Evolutionary conservation across 2,797 vertebrate species (phyloP), one percentile per base, ranked within the genome.

Genomic region (Pangasius macronema): DNA sequence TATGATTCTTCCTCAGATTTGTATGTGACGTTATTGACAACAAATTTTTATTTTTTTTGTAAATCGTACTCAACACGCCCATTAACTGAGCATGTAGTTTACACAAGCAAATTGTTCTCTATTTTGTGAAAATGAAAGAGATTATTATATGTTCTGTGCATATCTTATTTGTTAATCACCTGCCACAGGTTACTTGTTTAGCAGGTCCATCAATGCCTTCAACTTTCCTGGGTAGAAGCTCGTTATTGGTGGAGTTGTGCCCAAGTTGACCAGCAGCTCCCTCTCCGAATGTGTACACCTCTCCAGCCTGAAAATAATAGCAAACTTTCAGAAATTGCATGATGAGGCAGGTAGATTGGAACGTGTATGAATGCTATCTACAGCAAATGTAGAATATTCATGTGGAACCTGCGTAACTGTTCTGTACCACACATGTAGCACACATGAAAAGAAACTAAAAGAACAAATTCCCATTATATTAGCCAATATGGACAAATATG

Each of bases 221-320:
- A 42, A 98, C 96, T 89, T 94, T 73, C 84, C 92, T 93, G 88
- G 97, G 97, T 16, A 0, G 83, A 77, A 95, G 53, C 88, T 97
- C 95, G 27, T 96, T 93, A 46, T 0, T 87, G 7, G 93, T 93
- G 67, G 96, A 96, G 91, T 93, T 95, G 93, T 98, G 97, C 86
- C 97, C 97, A 0, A 98, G 97, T 85, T 98, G 97, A 46, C 97
- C 97, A 1, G 92, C 86, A 27, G 90, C 85, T 89, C 97, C 97
- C 24, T 96, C 95, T 92, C 97, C 97, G 91, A 98, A 98, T 42
- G 97, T 98, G 86, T 95, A 97, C 84, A 98, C 93, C 30, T 95
- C n/a, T 5, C 97, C 96, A 27, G 94, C 94, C 97, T 98, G 80
- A 8, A 89, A 68, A 92, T 4, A 65, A 82, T 14, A 82, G 36